These are phyloP conservation scores for Apodemus agrarius DNA, from an alignment of 2,797 vertebrate genomes.

Conservation along the genomic window DNA sequence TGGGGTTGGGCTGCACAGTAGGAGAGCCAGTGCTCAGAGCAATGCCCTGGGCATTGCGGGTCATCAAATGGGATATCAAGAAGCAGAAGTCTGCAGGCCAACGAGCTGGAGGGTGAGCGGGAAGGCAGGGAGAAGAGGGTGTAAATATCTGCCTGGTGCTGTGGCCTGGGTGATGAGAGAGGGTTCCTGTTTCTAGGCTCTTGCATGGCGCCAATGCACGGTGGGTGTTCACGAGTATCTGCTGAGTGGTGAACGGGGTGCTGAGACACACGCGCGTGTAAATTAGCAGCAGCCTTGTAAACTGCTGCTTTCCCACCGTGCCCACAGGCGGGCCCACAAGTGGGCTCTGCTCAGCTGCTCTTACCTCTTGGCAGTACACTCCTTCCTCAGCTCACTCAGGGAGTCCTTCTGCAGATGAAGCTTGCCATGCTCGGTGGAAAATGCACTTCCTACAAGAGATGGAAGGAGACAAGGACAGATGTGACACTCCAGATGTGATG, in stretches of 20 bases:
- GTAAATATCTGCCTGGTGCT: neutral
- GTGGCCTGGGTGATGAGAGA: neutral
- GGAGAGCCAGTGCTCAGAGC: neutral
- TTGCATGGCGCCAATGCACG: neutral
- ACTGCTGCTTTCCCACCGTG: neutral
- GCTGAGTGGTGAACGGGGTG: neutral
- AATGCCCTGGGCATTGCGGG: neutral
- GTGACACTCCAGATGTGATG: neutral
- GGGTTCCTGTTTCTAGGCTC: neutral
- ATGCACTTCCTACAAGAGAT: slow-evolving; percentile 90
- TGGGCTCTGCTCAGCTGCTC: slow-evolving; percentile 67
- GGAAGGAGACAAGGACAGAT: slow-evolving; percentile 60
- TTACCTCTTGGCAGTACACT: slow-evolving; percentile 97
- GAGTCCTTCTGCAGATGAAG: slow-evolving; percentile 93
- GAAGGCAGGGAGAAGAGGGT: neutral
- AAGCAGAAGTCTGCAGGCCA: neutral
- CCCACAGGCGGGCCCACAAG: neutral
- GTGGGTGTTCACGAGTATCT: neutral
- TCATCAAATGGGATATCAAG: neutral
- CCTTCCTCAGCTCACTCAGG: slow-evolving; percentile 93
- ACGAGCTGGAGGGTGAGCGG: neutral
- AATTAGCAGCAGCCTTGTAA: neutral
- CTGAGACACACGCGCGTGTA: neutral
- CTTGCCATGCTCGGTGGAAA: slow-evolving; percentile 90
- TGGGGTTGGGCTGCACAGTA: neutral